Base-by-base conservation (phyloP, 1,140 invertebrate species). In the Papilio helenus region DNA sequence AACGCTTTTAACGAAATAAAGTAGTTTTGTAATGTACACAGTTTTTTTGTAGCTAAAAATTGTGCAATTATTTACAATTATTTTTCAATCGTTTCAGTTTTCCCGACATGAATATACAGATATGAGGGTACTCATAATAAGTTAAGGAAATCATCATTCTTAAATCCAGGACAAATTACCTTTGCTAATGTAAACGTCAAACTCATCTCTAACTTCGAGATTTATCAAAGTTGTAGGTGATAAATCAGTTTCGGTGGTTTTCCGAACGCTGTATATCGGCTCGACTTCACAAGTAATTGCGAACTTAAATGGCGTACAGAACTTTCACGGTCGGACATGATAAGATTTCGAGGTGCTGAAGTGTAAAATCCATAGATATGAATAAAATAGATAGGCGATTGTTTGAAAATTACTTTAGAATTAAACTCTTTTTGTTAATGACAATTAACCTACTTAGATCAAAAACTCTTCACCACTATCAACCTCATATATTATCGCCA, bases 171-270 rank as follows among this genome's bases (percentile, higher is more conserved):
- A 34, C 72, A 29, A 74, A 74, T 49, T 73, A 44, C 20, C 42
- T 23, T 49, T 46, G 72, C 72, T 74, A 74, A 74, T 74, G 39
- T 49, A 23, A 26, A 46, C n/a, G 72, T 26, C 39, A 74, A 74
- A 51, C 39, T 74, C 72, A 46, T 74, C 44, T 4, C 39, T 8
- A 74, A 74, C 44, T 74, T 49, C 1, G 72, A 46, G n/a, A 74
- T 74, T 26, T 74, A 26, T 26, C 44, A 44, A 74, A 74, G 44
- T 74, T 74, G n/a, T 49, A 74, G 72, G 72, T 26, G 72, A 74
- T 49, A 74, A 74, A 74, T 74, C 42, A 23, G 72, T 74, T 68
- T 73, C n/a, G 42, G 72, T 16, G 72, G 72, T 23, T 51, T 68
- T 74, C 72, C 42, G 72, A 74, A 46, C 72, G 23, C 14, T 49